A percentile compares a stretch with the other conserved stretches of the same genome.
Evolutionary conservation across 2,888 invertebrate species (phyloP).

Genomic region (Agrotis ipsilon): DNA sequence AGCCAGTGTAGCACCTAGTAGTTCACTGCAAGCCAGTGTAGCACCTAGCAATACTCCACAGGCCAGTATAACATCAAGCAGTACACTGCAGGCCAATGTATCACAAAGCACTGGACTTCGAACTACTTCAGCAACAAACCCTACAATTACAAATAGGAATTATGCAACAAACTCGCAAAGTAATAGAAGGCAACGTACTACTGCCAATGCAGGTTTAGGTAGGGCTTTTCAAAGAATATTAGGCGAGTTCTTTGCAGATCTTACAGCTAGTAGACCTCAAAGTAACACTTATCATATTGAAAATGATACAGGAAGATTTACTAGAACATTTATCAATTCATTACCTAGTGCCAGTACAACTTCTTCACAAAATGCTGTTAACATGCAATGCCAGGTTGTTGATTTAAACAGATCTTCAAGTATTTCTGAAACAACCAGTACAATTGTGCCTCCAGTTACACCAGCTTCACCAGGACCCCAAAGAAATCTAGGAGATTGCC

Average conservation of each 20-base stretch:
- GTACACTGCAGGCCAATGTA: neutral
- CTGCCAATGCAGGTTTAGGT: neutral
- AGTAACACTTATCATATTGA: too few relatives aligned
- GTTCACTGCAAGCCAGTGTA: neutral
- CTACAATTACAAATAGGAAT: neutral
- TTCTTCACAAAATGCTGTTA: neutral
- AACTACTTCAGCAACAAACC: neutral
- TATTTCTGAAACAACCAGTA: conserved; percentile 12
- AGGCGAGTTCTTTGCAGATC: conserved; percentile 2
- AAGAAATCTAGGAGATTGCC: conserved; percentile 73
- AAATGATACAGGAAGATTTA: neutral
- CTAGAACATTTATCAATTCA: rapidly evolving
- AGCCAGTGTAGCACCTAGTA: neutral
- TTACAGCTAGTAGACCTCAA: rapidly evolving
- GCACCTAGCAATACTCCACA: neutral
- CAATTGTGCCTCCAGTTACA: neutral
- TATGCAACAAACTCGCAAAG: neutral
- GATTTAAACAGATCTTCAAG: neutral
- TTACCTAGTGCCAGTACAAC: neutral
- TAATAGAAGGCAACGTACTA: neutral
- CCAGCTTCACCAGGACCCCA: conserved; percentile 3
- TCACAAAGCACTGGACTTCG: neutral
- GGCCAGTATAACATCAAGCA: neutral
- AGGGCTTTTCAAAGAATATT: conserved; percentile 3
- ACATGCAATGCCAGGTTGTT: neutral